These are phyloP conservation scores for Idaea biselata DNA, from an alignment of 2,888 invertebrate genomes.

Conservation along the genomic window DNA sequence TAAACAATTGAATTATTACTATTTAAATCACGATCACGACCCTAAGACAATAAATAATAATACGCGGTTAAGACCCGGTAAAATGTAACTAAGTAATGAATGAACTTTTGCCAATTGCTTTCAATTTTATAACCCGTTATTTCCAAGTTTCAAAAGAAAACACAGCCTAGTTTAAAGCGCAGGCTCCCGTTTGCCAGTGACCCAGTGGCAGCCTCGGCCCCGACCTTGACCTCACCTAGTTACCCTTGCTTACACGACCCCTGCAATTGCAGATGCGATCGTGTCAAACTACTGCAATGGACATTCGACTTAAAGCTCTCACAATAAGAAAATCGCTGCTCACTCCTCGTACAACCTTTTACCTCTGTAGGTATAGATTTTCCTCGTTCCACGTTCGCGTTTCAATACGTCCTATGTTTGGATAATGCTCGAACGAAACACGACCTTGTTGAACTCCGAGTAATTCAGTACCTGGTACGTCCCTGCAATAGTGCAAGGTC, in stretches of 20 bases:
- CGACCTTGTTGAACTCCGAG: conserved; percentile 14
- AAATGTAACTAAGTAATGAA: too few relatives aligned
- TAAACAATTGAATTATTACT: too few relatives aligned
- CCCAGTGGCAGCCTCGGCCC: conserved; percentile 18
- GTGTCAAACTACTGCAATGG: conserved; percentile 9
- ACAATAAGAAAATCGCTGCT: background rate
- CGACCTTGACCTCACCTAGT: conserved; percentile 33
- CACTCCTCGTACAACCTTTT: conserved; percentile 1
- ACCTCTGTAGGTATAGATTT: background rate
- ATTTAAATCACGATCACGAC: too few relatives aligned
- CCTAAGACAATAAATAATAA: too few relatives aligned
- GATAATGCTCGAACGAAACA: conserved; percentile 10
- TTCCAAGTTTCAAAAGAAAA: background rate
- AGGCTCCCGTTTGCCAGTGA: conserved; percentile 11
- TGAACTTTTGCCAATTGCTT: too few relatives aligned
- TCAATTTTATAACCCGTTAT: background rate
- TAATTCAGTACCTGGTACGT: background rate
- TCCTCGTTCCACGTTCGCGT: background rate
- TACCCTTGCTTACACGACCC: conserved; percentile 7
- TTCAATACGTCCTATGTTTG: background rate
- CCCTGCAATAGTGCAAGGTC: conserved; percentile 13
- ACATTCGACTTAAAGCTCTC: conserved; percentile 3
- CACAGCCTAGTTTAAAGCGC: background rate
- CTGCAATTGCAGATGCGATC: conserved; percentile 10
- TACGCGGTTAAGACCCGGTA: too few relatives aligned